These are phyloP conservation scores for Megatriorchis doriae DNA, from an alignment of 2,113 vertebrate genomes.

Conservation along the genomic window DNA sequence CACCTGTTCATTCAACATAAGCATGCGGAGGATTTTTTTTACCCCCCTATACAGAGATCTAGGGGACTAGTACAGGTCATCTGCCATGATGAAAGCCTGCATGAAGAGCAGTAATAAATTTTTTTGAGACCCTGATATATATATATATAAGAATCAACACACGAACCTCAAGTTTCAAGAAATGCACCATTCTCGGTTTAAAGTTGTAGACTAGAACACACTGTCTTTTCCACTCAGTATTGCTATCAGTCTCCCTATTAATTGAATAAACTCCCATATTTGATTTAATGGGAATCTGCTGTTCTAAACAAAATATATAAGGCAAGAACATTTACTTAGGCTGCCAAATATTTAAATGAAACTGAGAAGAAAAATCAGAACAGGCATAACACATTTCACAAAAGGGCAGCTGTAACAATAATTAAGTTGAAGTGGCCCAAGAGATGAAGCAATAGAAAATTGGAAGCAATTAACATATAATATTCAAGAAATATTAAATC, in stretches of 20 bases:
- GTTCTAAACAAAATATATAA: conserved; percentile 6
- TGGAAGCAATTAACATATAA: conserved; percentile 26
- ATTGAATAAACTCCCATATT: conserved; percentile 13
- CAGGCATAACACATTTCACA: not conserved
- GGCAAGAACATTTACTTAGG: not conserved
- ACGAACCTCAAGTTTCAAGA: not conserved
- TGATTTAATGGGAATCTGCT: conserved; percentile 9
- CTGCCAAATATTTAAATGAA: not conserved
- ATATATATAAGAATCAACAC: not conserved
- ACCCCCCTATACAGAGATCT: not conserved
- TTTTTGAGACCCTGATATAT: not conserved
- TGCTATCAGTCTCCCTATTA: not conserved
- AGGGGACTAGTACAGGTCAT: not conserved
- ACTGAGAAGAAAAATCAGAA: conserved; percentile 11
- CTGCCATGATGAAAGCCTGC: not conserved
- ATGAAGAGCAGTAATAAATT: not conserved
- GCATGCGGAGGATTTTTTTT: not conserved
- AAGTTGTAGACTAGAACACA: not conserved
- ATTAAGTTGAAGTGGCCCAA: conserved; percentile 19
- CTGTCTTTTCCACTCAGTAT: not conserved
- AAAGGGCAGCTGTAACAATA: conserved; percentile 24
- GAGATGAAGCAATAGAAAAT: conserved; percentile 15
- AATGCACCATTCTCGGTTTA: not conserved
- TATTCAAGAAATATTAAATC: conserved; percentile 9
- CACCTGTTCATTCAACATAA: not conserved